phyloP scores from a whole-genome alignment of 2,888 invertebrate species.

The Subacronicta megacephala region DNA sequence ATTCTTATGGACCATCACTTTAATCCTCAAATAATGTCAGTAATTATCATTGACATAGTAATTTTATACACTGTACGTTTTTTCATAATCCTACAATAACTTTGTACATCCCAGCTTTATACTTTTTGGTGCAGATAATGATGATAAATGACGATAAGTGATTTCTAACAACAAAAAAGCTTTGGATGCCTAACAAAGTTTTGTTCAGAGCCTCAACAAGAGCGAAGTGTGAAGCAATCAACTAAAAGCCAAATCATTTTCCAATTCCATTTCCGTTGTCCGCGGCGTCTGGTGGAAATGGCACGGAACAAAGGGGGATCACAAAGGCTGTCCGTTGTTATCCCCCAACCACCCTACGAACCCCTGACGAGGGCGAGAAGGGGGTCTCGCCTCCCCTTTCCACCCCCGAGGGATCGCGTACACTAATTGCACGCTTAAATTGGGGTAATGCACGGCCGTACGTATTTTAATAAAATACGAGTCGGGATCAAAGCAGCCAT shows the following conservation, averaged over 20 bases:
- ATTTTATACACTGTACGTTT: too few species aligned
- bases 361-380: constrained; percentile 51
- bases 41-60: too few species aligned
- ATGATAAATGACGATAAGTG: constrained; percentile 34
- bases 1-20: too few species aligned
- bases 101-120: not conserved
- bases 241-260: constrained; percentile 88
- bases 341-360: constrained; percentile 56
- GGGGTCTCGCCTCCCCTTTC: constrained; percentile 59
- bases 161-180: constrained; percentile 29
- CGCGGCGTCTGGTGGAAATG: constrained; percentile 73
- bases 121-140: constrained; percentile 17
- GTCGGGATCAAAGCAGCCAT: constrained; percentile 80
- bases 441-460: constrained; percentile 86
- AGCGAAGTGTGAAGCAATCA: constrained; percentile 74
- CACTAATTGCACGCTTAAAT: constrained; percentile 87
- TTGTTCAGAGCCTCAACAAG: constrained; percentile 33
- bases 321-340: constrained; percentile 77
- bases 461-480: constrained; percentile 86
- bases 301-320: constrained; percentile 76
- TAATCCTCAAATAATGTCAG: too few species aligned
- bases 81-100: too few species aligned
- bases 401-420: constrained; percentile 68
- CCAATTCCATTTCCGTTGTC: constrained; percentile 86
- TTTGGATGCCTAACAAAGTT: constrained; percentile 17